phyloP scores from a whole-genome alignment of 2,113 vertebrate genomes.

The Cacatua alba region DNA sequence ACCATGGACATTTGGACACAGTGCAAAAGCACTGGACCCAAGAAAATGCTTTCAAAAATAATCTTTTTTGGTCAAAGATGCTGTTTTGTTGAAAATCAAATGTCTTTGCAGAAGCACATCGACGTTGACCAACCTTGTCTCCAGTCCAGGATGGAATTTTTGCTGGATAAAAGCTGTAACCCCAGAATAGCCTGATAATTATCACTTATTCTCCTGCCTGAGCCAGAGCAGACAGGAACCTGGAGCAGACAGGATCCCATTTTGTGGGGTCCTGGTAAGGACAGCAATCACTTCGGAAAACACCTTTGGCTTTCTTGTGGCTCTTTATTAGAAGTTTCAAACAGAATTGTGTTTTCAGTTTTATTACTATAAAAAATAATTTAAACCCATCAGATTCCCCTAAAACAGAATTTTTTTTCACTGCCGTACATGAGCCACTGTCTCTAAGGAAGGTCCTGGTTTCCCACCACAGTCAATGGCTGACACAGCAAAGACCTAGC shows the following conservation, averaged over 20 bases:
- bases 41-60: background rate
- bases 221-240: background rate
- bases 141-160: background rate
- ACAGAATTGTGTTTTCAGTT: background rate
- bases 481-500: background rate
- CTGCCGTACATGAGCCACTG: background rate
- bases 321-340: background rate
- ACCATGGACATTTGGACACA: background rate
- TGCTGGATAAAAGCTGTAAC: background rate
- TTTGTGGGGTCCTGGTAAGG: background rate
- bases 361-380: background rate
- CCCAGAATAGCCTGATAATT: background rate
- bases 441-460: background rate
- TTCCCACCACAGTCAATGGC: background rate
- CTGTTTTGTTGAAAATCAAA: background rate
- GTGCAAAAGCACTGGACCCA: background rate
- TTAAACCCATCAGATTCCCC: background rate
- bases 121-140: background rate
- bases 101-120: background rate
- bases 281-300: background rate
- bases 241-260: background rate
- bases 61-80: background rate
- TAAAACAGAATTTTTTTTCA: background rate
- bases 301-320: background rate
- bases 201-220: background rate